Percentiles rank a stretch among this genome's conserved stretches.
Conservation (phyloP, 2,888 invertebrate genomes). For the Gandaritis pyraliata region DNA sequence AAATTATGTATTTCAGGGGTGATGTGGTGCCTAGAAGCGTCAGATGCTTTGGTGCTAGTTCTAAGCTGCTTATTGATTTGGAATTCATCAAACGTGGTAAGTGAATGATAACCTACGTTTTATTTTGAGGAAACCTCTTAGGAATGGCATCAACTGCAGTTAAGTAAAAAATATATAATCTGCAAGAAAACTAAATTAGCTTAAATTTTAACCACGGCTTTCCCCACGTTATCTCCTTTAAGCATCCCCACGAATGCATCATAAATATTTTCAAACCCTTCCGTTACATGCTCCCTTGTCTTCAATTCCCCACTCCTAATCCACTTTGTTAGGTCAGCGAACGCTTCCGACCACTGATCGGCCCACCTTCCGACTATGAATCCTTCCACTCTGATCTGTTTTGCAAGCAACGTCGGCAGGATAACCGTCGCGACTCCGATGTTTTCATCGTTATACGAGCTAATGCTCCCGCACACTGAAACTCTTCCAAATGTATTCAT, state of each 20-base stretch:
- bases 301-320: conserved; percentile 87
- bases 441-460: conserved; percentile 59
- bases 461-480: conserved; percentile 75
- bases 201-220: conserved; percentile 87
- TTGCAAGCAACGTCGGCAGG: conserved; percentile 81
- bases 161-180: not conserved
- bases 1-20: conserved; percentile 57
- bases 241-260: conserved; percentile 87
- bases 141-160: not conserved
- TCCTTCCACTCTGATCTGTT: conserved; percentile 83
- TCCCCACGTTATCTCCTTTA: conserved; percentile 87
- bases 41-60: conserved; percentile 63
- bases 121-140: not conserved
- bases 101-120: not conserved
- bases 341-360: conserved; percentile 84
- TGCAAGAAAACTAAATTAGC: not conserved
- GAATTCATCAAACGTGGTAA: conserved; percentile 68
- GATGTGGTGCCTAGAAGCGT: conserved; percentile 74
- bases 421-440: conserved; percentile 61
- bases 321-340: conserved; percentile 84
- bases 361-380: conserved; percentile 81
- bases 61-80: conserved; percentile 69
- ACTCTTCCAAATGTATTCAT: conserved; percentile 86
- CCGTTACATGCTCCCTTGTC: conserved; percentile 86
- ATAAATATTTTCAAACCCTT: conserved; percentile 88